Base-by-base conservation (phyloP, 2,797 vertebrate species). In the Pangasius krempfi region DNA sequence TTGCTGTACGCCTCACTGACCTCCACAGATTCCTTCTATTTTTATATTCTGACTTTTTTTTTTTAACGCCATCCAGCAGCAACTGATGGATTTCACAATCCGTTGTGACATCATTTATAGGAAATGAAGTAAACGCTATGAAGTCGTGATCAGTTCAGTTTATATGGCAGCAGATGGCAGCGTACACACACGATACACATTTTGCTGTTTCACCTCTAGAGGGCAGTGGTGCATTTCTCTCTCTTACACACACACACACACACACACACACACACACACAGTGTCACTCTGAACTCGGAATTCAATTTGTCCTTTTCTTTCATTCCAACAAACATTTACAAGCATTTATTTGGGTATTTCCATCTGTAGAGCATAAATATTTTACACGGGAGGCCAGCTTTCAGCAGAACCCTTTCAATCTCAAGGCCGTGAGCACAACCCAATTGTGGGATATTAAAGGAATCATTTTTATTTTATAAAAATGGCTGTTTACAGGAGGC, bases 401-500 rank as follows among this genome's bases (percentile, higher is more conserved):
- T 22, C 30, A 27, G 52, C 52, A 30, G 52, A 81, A 37, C 52
- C 30, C 54, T 60, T 62, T n/a, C 60, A 30, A 20, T 30, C 40
- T 66, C 5, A 6, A 47, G 25, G 27, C 7, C 1, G 5, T 16
- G 7, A n/a, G 25, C 22, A 6, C 56, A 60, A 14, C 20, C 33
- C 47, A 20, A 16, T 30, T n/a, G 27, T 16, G 27, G 20, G 79
- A 60, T 89, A 88, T 89, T 72, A 91, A 90, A 90, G 68, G 58
- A 76, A 84, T 86, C 81, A 90, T 91, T 90, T 88, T 88, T 91
- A 83, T 90, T 90, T 89, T 12, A 86, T 92, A 89, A 85, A 54
- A 90, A 85, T 86, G 76, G 64, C 78, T 88, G 88, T 89, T 87
- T 88, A 88, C 86, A 87, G 88, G 64, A 80, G 60, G 56, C 22